These are phyloP conservation scores for Chironomus striatipennis DNA, from an alignment of 1,140 invertebrate genomes.

Conservation along the genomic window DNA sequence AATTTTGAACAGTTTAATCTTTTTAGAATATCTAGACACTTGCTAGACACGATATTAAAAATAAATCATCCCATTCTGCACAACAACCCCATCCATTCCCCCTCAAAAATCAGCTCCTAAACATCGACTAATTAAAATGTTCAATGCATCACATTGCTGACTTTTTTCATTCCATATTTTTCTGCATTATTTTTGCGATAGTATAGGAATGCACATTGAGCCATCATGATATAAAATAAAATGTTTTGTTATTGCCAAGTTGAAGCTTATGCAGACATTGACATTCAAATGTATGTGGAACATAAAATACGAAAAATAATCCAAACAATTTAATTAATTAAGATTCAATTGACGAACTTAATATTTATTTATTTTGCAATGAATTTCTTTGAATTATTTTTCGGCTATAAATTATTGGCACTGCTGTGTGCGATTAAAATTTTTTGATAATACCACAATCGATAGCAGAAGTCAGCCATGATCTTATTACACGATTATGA, in stretches of 20 bases:
- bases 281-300: constrained; percentile 4
- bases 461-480: not conserved
- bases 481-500: not conserved
- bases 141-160: not conserved
- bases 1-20: no score
- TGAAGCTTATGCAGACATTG: not conserved
- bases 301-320: not conserved
- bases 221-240: not conserved
- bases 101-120: not conserved
- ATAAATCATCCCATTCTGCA: no score
- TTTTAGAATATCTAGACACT: no score
- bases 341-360: constrained; percentile 4
- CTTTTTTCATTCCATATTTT: not conserved
- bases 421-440: not conserved
- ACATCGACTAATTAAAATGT: not conserved
- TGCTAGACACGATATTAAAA: no score
- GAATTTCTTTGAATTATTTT: not conserved
- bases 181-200: not conserved
- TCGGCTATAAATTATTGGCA: not conserved
- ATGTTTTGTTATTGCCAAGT: not conserved
- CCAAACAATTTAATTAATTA: not conserved
- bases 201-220: not conserved
- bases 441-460: not conserved
- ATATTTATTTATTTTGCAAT: not conserved
- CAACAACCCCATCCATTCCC: no score